Base-by-base conservation (phyloP, 2,888 invertebrate genomes). In the Ischnura elegans region DNA sequence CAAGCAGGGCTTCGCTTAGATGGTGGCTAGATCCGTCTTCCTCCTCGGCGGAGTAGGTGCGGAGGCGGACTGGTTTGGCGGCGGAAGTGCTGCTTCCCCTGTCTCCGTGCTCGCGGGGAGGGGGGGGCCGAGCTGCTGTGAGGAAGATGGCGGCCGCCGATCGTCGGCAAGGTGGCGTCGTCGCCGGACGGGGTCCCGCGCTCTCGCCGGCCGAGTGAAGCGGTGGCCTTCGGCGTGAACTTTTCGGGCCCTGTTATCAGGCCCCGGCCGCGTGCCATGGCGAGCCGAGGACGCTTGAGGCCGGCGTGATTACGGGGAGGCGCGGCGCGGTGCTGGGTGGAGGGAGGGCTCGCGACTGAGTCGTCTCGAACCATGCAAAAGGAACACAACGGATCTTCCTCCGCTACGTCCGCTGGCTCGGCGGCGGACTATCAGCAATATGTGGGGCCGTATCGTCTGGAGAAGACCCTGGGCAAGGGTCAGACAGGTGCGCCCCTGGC, bases 391-490 rank as follows among this genome's bases (percentile, higher is more conserved):
- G 90, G 90, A 55, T 90, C 90, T 42, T 90, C 90, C 43, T 90
- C 90, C 90, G 90, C 90, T 90, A 45, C 90, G 90, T 90, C 90
- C 90, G 90, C 90, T 90, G 90, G 90, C 90, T 90, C 90, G 90
- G 90, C 90, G 90, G 90, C 94, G 93, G 98, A 98, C 96, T 97
- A 97, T 95, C 98, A 98, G 96, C 98, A 99, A 96, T 99, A 99
- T 97, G 99, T 99, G 95, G 99, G 99, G 95, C 99, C 99, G 94
- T 99, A 99, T 97, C 97, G 99, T 96, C 97, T 99, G 96, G 99
- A 99, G 96, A 99, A 99, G 96, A 99, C 99, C 93, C 97, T 99
- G 95, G 99, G 99, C 95, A 99, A 99, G 96, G 99, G 99, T 95
- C 99, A 99, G 97, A 99, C 99, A 96, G 99, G 99, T 99, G 96